Evolutionary conservation across 2,113 vertebrate genomes (phyloP).

Genomic region (Cochlearius cochlearius): DNA sequence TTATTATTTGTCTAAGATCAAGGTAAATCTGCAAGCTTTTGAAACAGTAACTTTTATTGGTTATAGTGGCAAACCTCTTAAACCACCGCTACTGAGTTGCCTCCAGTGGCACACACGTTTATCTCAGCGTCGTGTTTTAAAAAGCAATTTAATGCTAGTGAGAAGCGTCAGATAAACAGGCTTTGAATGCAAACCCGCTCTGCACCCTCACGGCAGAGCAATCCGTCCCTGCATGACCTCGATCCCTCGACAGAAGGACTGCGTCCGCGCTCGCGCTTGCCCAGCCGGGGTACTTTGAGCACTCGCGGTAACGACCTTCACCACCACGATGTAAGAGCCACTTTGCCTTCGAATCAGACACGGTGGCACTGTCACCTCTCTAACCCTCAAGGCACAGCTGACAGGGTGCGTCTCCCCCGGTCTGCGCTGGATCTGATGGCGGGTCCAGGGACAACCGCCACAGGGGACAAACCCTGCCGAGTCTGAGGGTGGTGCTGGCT

Average conservation of each 20-base stretch:
- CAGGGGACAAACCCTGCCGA: accelerated
- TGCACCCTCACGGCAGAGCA: too few relatives aligned
- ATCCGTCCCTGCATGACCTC: accelerated
- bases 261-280: accelerated
- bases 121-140: not conserved
- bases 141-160: not conserved
- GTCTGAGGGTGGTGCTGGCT: accelerated
- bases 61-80: not conserved
- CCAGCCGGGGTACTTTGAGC: not conserved
- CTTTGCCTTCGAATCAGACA: not conserved
- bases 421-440: accelerated
- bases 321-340: accelerated
- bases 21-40: not conserved
- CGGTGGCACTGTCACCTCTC: not conserved
- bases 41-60: not conserved
- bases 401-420: too few relatives aligned
- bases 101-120: not conserved
- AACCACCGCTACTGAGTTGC: not conserved
- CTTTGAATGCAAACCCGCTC: not conserved
- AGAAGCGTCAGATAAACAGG: not conserved
- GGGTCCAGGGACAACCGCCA: accelerated
- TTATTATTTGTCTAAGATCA: not conserved
- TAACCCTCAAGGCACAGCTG: accelerated
- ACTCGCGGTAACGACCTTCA: accelerated
- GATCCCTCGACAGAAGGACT: accelerated